Evolutionary conservation across 2,888 invertebrate species (phyloP).

Genomic region (Netelia fuscicornis): DNA sequence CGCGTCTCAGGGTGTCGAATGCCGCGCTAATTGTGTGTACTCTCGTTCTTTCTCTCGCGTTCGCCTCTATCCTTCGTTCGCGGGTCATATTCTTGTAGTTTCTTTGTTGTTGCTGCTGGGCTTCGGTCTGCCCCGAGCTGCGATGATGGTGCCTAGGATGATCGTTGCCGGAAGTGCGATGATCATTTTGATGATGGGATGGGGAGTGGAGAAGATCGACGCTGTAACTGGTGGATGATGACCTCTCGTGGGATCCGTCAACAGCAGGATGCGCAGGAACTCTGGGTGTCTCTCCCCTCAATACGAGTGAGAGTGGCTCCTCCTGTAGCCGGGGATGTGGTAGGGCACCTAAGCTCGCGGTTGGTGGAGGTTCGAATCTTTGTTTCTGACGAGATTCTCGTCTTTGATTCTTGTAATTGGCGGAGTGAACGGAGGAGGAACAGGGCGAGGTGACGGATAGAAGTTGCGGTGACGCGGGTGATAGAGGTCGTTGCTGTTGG

Average conservation of each 20-base stretch:
- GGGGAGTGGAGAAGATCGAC: constrained; percentile 65
- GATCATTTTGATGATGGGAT: constrained; percentile 75
- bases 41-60: constrained; percentile 95
- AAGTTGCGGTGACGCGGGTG: constrained; percentile 52
- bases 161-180: constrained; percentile 74
- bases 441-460: constrained; percentile 42
- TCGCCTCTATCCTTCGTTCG: constrained; percentile 96
- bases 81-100: constrained; percentile 98
- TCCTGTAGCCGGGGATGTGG: constrained; percentile 84
- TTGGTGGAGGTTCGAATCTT: constrained; percentile 72
- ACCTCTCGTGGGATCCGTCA: constrained; percentile 76
- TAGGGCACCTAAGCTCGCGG: constrained; percentile 24
- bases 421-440: constrained; percentile 56
- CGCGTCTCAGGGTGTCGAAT: constrained; percentile 93
- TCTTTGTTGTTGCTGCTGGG: constrained; percentile 87
- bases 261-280: constrained; percentile 87
- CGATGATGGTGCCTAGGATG: constrained; percentile 69
- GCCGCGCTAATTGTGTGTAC: constrained; percentile 98
- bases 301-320: constrained; percentile 88
- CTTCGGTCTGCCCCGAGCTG: constrained; percentile 34
- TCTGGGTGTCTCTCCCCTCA: constrained; percentile 84
- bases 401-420: constrained; percentile 65
- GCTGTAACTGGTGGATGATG: constrained; percentile 72
- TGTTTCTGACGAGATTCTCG: constrained; percentile 72
- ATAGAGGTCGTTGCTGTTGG: constrained; percentile 37